A percentile compares a stretch with the other conserved stretches of the same genome.
Conservation (phyloP, 35 echinoderm and acorn worm species). For the Apostichopus japonicus region DNA sequence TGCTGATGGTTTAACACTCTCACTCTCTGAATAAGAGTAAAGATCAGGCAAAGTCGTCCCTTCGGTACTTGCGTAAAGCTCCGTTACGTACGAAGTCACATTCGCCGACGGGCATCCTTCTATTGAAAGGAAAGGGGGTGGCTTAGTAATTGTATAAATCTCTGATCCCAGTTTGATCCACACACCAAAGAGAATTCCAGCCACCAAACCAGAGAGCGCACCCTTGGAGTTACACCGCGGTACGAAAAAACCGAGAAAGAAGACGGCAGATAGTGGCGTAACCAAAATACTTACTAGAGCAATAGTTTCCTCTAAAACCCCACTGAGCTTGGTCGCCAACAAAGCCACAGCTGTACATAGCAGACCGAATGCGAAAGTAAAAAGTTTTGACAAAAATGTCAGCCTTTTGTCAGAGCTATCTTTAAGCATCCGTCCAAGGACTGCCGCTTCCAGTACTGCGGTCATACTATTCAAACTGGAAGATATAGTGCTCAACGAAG, state of each 20-base stretch:
- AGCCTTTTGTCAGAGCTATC: slow-evolving; percentile 16
- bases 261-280: slow-evolving; percentile 14
- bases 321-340: slow-evolving; percentile 40
- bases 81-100: neutral
- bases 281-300: neutral
- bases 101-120: neutral
- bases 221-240: slow-evolving; percentile 43
- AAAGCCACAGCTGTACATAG: slow-evolving; percentile 15
- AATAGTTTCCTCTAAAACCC: slow-evolving; percentile 40
- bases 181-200: neutral
- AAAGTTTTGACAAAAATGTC: slow-evolving; percentile 4
- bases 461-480: slow-evolving; percentile 37
- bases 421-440: neutral
- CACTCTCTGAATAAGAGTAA: neutral
- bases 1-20: neutral
- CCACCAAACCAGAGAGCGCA: neutral
- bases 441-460: slow-evolving; percentile 9
- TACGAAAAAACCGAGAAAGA: slow-evolving; percentile 48
- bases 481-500: slow-evolving; percentile 37
- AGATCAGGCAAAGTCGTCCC: neutral
- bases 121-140: slow-evolving; percentile 10
- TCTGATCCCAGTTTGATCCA: slow-evolving; percentile 54
- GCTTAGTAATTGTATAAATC: neutral
- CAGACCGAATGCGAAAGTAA: slow-evolving; percentile 8
- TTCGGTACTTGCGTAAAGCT: neutral